Percentiles rank a stretch among this genome's conserved stretches.
phyloP scores from a whole-genome alignment of 2,797 vertebrate species.

The Distichodus sexfasciatus region DNA sequence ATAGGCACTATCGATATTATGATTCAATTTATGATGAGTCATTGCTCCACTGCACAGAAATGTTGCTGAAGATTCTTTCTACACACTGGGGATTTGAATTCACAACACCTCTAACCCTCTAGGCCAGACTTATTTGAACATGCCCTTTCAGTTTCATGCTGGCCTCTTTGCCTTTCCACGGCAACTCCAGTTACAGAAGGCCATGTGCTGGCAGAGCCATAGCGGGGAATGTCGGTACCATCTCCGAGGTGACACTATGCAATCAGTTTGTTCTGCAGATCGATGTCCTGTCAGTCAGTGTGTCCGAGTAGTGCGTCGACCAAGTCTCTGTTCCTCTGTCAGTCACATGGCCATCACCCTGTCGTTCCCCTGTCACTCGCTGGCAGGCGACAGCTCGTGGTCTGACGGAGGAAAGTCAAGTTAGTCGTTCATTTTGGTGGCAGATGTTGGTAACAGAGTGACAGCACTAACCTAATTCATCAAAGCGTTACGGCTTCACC shows the following conservation, averaged over 20 bases:
- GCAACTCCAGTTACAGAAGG: not conserved
- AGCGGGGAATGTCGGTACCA: not conserved
- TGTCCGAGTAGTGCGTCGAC: slow-evolving; percentile 5
- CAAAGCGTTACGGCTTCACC: slow-evolving; percentile 18
- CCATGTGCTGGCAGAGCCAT: not conserved
- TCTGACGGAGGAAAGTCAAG: slow-evolving; percentile 35
- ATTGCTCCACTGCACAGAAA: not conserved
- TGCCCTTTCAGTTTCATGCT: not conserved
- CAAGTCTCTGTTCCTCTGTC: slow-evolving; percentile 29
- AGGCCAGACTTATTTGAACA: not conserved
- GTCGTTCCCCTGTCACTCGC: slow-evolving; percentile 1
- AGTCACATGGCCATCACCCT: slow-evolving; percentile 36
- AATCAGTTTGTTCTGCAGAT: not conserved
- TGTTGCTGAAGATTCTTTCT: not conserved
- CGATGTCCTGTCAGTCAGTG: slow-evolving; percentile 30
- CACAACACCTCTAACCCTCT: not conserved
- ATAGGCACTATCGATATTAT: not conserved
- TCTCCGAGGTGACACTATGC: slow-evolving; percentile 9
- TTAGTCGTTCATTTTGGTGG: slow-evolving; percentile 27
- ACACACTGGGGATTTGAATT: not conserved
- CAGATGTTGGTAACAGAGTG: slow-evolving; percentile 43
- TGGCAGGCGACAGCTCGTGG: slow-evolving; percentile 41
- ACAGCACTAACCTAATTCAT: slow-evolving; percentile 40
- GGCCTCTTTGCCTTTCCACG: not conserved
- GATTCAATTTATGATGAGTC: not conserved